Conservation (phyloP, 1,140 invertebrate genomes). For the Drosophila santomea region DNA sequence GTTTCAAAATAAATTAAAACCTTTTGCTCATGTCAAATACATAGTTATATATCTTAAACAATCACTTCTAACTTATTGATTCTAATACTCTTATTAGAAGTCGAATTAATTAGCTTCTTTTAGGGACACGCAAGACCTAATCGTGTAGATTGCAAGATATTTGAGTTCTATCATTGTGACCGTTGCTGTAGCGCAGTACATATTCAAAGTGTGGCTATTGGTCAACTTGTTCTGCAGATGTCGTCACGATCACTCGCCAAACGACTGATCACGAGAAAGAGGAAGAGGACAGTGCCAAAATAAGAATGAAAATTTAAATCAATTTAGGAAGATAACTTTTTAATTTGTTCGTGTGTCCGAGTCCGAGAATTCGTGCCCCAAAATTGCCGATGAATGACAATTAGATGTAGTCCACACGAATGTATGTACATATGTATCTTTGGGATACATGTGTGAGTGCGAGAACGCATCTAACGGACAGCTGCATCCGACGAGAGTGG, state of each 20-base stretch:
- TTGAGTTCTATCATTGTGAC: not conserved
- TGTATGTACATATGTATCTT: conserved; percentile 53
- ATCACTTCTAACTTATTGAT: too few species aligned
- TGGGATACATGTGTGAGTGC: conserved; percentile 32
- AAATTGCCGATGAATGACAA: conserved; percentile 70
- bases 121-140: too few species aligned
- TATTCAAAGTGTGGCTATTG: conserved; percentile 13
- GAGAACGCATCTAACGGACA: conserved; percentile 48
- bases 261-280: conserved; percentile 51
- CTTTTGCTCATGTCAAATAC: too few species aligned
- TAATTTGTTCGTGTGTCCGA: conserved; percentile 18
- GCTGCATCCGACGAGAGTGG: conserved; percentile 23
- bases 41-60: too few species aligned
- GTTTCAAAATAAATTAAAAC: too few species aligned
- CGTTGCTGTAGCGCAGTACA: conserved; percentile 3
- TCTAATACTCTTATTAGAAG: too few species aligned
- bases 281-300: conserved; percentile 32
- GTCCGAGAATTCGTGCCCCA: conserved; percentile 33
- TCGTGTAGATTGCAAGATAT: not conserved
- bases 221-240: conserved; percentile 42
- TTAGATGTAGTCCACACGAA: conserved; percentile 35
- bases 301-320: conserved; percentile 45
- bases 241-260: conserved; percentile 75
- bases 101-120: too few species aligned
- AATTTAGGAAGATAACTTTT: conserved; percentile 54